A percentile compares a stretch with the other conserved stretches of the same genome.
phyloP scores from a whole-genome alignment of 2,888 invertebrate species.

The Caenorhabditis doughertyi region DNA sequence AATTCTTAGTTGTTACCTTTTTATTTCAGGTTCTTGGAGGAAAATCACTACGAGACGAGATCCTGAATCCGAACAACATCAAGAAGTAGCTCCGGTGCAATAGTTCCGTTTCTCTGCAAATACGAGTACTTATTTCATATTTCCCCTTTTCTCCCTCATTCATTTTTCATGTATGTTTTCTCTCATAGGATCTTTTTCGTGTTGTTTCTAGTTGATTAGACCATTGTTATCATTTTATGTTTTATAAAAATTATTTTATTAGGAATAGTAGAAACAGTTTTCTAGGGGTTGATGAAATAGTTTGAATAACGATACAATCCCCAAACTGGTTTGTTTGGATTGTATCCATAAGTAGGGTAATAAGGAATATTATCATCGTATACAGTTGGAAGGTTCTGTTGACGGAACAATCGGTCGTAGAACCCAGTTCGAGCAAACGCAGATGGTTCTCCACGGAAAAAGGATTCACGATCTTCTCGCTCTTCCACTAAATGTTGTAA shows the following conservation, averaged over 20 bases:
- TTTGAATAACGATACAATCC: constrained; percentile 65
- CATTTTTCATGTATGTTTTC: constrained; percentile 1
- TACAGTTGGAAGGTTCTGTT: constrained; percentile 58
- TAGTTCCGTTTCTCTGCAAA: constrained; percentile 24
- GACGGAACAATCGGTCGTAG: constrained; percentile 69
- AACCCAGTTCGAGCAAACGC: constrained; percentile 69
- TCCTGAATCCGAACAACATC: constrained; percentile 59
- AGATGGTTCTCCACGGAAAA: constrained; percentile 64
- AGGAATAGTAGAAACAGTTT: background rate
- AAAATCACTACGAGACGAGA: constrained; percentile 61
- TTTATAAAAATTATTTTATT: constrained; percentile 17
- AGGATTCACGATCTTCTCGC: constrained; percentile 42
- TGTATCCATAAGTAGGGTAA: constrained; percentile 70
- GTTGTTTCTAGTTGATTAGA: constrained; percentile 2
- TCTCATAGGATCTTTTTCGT: constrained; percentile 26
- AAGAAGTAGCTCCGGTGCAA: constrained; percentile 38
- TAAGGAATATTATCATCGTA: constrained; percentile 64
- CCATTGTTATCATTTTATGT: constrained; percentile 7
- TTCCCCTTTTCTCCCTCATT: too few species aligned
- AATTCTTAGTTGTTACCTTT: too few species aligned
- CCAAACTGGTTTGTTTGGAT: constrained; percentile 64
- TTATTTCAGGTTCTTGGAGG: constrained; percentile 63
- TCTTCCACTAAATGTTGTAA: constrained; percentile 50
- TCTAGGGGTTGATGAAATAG: constrained; percentile 46
- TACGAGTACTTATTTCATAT: constrained; percentile 51